These are phyloP conservation scores for Anoplophora glabripennis DNA, from an alignment of 1,140 invertebrate species.

Conservation along the genomic window DNA sequence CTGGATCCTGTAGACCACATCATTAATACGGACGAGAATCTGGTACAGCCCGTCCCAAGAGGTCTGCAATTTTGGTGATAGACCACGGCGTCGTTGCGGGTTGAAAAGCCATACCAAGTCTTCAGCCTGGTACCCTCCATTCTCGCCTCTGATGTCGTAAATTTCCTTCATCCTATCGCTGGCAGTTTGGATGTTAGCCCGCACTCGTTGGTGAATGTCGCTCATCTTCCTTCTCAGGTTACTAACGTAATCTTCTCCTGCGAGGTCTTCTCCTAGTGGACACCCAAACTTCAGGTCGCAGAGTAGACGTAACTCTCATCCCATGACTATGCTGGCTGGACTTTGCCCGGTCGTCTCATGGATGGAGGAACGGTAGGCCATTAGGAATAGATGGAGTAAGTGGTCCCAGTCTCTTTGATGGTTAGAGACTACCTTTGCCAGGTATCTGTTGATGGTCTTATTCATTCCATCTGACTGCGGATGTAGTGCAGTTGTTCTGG, in stretches of 20 bases:
- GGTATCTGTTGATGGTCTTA: conserved; percentile 17
- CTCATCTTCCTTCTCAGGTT: conserved; percentile 7
- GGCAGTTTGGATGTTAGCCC: conserved; percentile 7
- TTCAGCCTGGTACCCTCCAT: not conserved
- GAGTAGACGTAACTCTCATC: conserved; percentile 11
- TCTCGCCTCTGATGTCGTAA: not conserved
- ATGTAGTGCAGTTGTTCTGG: conserved; percentile 41
- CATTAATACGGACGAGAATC: too few relatives aligned
- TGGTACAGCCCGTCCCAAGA: too few relatives aligned
- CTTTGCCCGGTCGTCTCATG: too few relatives aligned
- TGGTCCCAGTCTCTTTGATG: conserved; percentile 18
- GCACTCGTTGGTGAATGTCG: conserved; percentile 9
- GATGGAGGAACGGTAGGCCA: conserved; percentile 19
- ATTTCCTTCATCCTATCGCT: conserved; percentile 18
- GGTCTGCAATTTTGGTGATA: too few relatives aligned
- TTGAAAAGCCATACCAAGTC: not conserved
- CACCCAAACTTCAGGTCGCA: conserved; percentile 18
- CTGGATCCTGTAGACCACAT: too few relatives aligned
- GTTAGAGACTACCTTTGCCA: not conserved
- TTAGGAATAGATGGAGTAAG: conserved; percentile 7
- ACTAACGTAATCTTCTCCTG: conserved; percentile 11
- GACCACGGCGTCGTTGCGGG: not conserved
- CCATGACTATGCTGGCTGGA: conserved; percentile 13
- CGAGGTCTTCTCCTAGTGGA: conserved; percentile 8
- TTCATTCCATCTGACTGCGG: conserved; percentile 48